phyloP scores from a whole-genome alignment of 2,797 vertebrate genomes.

The Halcyon smyrnensis region DNA sequence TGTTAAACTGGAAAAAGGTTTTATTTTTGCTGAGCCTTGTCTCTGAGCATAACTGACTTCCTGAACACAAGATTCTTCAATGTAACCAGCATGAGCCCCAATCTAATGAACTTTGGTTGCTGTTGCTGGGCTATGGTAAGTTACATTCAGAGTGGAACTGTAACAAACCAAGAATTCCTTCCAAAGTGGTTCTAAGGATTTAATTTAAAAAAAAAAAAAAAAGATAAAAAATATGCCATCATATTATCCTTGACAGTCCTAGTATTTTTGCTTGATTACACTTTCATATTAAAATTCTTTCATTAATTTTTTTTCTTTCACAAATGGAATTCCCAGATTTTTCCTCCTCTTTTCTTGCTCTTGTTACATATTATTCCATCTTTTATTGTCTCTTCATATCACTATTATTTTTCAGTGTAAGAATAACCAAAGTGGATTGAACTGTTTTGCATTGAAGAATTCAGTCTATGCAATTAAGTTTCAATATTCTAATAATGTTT shows the following conservation, averaged over 20 bases:
- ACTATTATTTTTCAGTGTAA: too few species aligned
- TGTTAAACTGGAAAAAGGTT: neutral
- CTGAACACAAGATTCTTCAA: neutral
- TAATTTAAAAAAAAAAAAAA: neutral
- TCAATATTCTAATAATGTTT: neutral
- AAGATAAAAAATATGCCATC: neutral
- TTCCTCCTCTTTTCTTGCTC: neutral
- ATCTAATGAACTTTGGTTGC: neutral
- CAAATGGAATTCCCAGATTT: neutral
- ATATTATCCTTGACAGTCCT: neutral
- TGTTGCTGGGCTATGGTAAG: neutral
- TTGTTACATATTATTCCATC: neutral
- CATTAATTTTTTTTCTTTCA: neutral
- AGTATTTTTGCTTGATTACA: neutral
- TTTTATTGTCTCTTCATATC: neutral
- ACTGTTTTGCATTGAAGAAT: neutral
- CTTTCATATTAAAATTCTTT: neutral
- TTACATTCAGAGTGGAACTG: neutral
- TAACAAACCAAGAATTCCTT: neutral
- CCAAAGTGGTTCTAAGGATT: neutral
- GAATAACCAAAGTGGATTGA: too few species aligned
- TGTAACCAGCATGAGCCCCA: fast-evolving
- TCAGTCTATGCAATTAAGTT: neutral
- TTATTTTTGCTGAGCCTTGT: neutral
- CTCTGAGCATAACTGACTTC: neutral